Evolutionary conservation across 2,888 invertebrate genomes (phyloP).

Genomic region (Epistrophe grossulariae): DNA sequence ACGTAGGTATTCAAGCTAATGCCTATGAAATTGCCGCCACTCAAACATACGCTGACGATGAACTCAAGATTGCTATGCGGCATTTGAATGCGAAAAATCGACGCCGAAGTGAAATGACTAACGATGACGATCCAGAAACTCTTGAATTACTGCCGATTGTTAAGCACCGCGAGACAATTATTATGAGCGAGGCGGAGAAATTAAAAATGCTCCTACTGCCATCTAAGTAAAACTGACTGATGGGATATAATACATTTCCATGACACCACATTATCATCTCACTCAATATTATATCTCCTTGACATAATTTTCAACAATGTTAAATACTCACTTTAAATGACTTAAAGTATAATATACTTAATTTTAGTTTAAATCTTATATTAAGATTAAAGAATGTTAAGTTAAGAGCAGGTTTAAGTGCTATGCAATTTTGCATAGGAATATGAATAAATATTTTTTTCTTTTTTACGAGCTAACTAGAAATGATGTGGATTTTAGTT

Average conservation of each 20-base stretch:
- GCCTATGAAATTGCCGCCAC: conserved; percentile 85
- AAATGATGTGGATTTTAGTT: neutral
- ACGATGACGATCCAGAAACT: conserved; percentile 80
- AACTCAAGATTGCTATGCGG: conserved; percentile 80
- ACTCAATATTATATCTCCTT: neutral
- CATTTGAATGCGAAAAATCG: conserved; percentile 80
- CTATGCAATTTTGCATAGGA: conserved; percentile 43
- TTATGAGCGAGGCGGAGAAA: conserved; percentile 84
- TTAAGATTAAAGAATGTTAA: conserved; percentile 66
- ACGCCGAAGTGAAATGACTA: conserved; percentile 78
- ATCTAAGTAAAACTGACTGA: conserved; percentile 80
- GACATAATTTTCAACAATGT: conserved; percentile 26
- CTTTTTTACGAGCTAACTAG: conserved; percentile 41
- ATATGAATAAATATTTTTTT: conserved; percentile 59
- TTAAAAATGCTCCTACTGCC: conserved; percentile 84
- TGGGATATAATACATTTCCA: conserved; percentile 17
- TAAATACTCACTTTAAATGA: conserved; percentile 67
- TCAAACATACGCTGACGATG: conserved; percentile 82
- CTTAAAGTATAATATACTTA: conserved; percentile 53
- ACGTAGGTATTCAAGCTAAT: conserved; percentile 86
- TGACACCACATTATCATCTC: conserved; percentile 19
- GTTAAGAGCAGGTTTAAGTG: conserved; percentile 23
- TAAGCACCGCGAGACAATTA: conserved; percentile 78
- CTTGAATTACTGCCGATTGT: conserved; percentile 79
- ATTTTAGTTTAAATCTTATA: conserved; percentile 69